Evolutionary conservation across 2,113 vertebrate genomes (phyloP).

Genomic region (Zingel zingel): DNA sequence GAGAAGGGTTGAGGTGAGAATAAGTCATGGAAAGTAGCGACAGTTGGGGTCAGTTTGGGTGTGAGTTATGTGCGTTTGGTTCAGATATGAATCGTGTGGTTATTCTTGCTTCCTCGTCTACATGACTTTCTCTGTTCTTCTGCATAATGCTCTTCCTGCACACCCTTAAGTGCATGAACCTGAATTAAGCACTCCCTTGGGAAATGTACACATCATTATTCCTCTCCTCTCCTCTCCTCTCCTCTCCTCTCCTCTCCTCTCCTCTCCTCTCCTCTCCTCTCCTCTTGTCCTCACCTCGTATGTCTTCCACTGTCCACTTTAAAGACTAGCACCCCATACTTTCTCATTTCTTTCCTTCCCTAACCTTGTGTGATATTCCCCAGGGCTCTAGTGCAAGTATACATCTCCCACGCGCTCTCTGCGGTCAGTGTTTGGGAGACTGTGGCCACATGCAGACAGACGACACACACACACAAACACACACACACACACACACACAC

Average conservation of each 20-base stretch:
- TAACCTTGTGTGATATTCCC: slow-evolving; percentile 62
- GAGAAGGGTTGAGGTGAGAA: slow-evolving; percentile 52
- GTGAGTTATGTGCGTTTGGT: slow-evolving; percentile 38
- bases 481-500: slow-evolving; percentile 29
- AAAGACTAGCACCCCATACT: slow-evolving; percentile 41
- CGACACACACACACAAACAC: slow-evolving; percentile 34
- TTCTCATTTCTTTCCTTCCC: slow-evolving; percentile 40
- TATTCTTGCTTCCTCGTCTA: slow-evolving; percentile 50
- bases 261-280: slow-evolving; percentile 16
- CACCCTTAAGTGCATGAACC: slow-evolving; percentile 50
- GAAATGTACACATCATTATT: slow-evolving; percentile 38
- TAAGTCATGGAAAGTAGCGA: slow-evolving; percentile 42
- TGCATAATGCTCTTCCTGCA: slow-evolving; percentile 58
- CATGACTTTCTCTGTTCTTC: slow-evolving; percentile 55
- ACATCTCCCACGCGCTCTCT: slow-evolving; percentile 59
- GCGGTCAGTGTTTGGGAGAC: slow-evolving; percentile 42
- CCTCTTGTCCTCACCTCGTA: slow-evolving; percentile 30
- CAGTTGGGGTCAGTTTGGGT: slow-evolving; percentile 24
- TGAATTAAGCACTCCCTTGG: slow-evolving; percentile 51
- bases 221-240: slow-evolving; percentile 14
- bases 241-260: slow-evolving; percentile 16
- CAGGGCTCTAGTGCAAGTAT: slow-evolving; percentile 66
- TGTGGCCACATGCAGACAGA: slow-evolving; percentile 69
- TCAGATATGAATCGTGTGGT: slow-evolving; percentile 45
- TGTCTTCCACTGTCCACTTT: slow-evolving; percentile 41